Conservation (phyloP, 2,113 vertebrate species). For the Oncorhynchus clarkii region DNA sequence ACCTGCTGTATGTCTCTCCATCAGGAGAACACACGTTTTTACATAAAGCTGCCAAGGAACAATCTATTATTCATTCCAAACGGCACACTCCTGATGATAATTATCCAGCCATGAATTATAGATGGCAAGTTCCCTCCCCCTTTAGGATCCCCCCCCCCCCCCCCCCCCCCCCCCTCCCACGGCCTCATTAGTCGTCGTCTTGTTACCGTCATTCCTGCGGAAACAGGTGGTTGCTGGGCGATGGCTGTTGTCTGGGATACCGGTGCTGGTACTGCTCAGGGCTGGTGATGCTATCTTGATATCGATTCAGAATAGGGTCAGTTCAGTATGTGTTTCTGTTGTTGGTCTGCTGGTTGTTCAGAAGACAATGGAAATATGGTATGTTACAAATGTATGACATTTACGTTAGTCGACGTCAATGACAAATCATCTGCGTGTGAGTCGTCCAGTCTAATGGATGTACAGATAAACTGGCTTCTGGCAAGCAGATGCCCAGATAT, state of each 20-base stretch:
- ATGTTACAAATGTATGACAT: no score
- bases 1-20: conserved; percentile 47
- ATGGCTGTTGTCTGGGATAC: conserved; percentile 37
- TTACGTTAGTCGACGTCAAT: no score
- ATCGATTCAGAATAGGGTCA: neutral
- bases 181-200: conserved; percentile 66
- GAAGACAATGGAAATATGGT: no score
- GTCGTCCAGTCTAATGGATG: no score
- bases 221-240: conserved; percentile 72
- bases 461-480: no score
- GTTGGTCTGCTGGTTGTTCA: neutral
- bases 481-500: no score
- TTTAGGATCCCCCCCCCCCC: conserved; percentile 55
- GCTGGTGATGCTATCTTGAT: neutral
- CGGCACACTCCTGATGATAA: conserved; percentile 74
- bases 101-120: conserved; percentile 77
- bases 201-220: conserved; percentile 36
- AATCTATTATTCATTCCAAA: conserved; percentile 79
- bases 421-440: no score
- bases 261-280: neutral
- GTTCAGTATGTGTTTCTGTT: neutral
- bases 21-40: conserved; percentile 54
- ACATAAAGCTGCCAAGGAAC: conserved; percentile 67
- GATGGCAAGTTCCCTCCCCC: conserved; percentile 58
- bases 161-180: conserved; percentile 23